Base-by-base conservation (phyloP, 2,113 vertebrate genomes). In the Apodemus speciosus region DNA sequence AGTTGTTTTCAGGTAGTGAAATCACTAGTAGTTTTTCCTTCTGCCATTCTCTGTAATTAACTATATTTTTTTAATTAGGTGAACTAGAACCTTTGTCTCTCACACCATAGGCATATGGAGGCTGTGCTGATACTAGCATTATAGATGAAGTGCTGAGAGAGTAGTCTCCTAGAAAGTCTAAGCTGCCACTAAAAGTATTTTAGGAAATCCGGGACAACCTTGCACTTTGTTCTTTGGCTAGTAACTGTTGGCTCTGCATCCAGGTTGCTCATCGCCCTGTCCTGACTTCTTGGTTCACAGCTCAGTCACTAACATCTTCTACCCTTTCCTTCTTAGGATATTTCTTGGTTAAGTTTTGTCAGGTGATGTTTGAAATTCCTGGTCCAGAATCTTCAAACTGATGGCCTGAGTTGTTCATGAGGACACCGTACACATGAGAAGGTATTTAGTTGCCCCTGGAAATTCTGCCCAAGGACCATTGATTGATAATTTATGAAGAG, bases 211-310 rank as follows among this genome's bases (percentile, higher is more conserved):
- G 6, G 6, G 56, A 18, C 2, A 27, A 2, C 7, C 38, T 35
- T 68, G 2, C 15, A 16, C 0, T 4, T 4, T 10, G 2, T 3
- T 9, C 3, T 27, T 35, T 20, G 8, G 14, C 15, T 32, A 69
- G 46, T 68, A n/a, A 16, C 11, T 46, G 30, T 43, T n/a, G 16
- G 18, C 68, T 85, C 62, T 23, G 11, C 43, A 32, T 32, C 20
- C 16, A 46, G 43, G 43, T 14, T 68, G 11, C 5, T 49, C 32
- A 10, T 11, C 14, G 3, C 13, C 13, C 25, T 46, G 1, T 21
- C 73, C 32, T 23, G 9, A 75, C 46, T 46, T 66, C 46, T 64
- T 43, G 4, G n/a, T 38, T 56, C n/a, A 64, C 1, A 32, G 35
- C 87, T 83, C 35, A 56, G 23, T 3, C 46, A 60, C 38, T 40